phyloP scores from a whole-genome alignment of 2,888 invertebrate genomes.

The Agrotis ipsilon region DNA sequence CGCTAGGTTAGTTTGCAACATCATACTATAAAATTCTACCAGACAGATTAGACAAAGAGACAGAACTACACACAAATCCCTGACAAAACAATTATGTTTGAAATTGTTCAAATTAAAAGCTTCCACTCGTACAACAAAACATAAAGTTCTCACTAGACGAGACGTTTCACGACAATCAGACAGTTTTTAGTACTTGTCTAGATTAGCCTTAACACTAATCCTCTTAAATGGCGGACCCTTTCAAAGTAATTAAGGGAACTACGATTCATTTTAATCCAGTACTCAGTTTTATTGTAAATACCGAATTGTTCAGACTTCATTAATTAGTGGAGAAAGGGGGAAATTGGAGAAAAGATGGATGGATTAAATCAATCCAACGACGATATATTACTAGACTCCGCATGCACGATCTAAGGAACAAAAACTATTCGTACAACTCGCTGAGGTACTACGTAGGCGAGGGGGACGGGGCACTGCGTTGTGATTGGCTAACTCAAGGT shows the following conservation, averaged over 20 bases:
- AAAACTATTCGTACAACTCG: too few relatives aligned
- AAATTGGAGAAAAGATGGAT: not conserved
- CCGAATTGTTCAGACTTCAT: constrained; percentile 23
- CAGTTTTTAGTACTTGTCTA: constrained; percentile 52
- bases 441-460: too few relatives aligned
- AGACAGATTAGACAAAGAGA: too few relatives aligned
- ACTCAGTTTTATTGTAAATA: constrained; percentile 17
- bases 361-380: too few relatives aligned
- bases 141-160: constrained; percentile 37
- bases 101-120: constrained; percentile 33
- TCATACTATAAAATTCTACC: not conserved
- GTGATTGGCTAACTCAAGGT: too few relatives aligned
- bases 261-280: constrained; percentile 28
- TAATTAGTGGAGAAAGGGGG: not conserved
- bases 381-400: too few relatives aligned
- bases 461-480: too few relatives aligned
- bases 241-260: constrained; percentile 43
- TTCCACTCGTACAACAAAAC: constrained; percentile 5
- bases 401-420: too few relatives aligned
- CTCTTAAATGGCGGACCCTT: constrained; percentile 39
- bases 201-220: constrained; percentile 49
- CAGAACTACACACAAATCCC: not conserved
- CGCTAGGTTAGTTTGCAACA: too few relatives aligned
- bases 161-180: constrained; percentile 52
- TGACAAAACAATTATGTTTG: not conserved